These are phyloP conservation scores for Drosophila peninsularis DNA, from an alignment of 2,888 invertebrate genomes.

Conservation along the genomic window DNA sequence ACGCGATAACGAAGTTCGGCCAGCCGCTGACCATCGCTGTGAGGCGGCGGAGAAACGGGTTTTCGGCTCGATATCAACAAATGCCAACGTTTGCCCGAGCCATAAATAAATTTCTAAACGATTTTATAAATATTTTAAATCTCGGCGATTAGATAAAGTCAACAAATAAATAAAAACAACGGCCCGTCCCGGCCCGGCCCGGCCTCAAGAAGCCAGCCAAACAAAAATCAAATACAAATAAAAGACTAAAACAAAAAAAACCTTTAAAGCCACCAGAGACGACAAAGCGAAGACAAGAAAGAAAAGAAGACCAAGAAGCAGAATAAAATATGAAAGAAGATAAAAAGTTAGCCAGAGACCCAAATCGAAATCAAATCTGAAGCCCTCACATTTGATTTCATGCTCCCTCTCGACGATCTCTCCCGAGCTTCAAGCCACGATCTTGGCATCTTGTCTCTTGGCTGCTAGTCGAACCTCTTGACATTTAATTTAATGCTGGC, in stretches of 20 bases:
- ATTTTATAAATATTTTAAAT: conserved; percentile 81
- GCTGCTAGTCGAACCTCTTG: conserved; percentile 43
- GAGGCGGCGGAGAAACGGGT: conserved; percentile 59
- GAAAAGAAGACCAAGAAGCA: conserved; percentile 14
- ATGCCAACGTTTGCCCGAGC: conserved; percentile 71
- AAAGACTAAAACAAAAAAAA: conserved; percentile 25
- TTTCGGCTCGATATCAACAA: conserved; percentile 65
- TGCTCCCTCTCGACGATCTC: conserved; percentile 15
- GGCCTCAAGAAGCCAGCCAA: conserved; percentile 26
- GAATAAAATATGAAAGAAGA: conserved; percentile 22
- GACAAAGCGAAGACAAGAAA: conserved; percentile 22
- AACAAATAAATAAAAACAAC: conserved; percentile 81
- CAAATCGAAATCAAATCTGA: conserved; percentile 42
- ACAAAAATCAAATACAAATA: conserved; percentile 29
- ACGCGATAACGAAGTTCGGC: too few relatives aligned
- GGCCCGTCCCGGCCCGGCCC: conserved; percentile 49
- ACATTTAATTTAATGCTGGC: conserved; percentile 71
- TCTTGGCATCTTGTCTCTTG: conserved; percentile 2
- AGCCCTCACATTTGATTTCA: conserved; percentile 8
- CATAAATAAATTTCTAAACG: conserved; percentile 81
- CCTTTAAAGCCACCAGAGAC: conserved; percentile 27
- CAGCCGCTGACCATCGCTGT: too few relatives aligned
- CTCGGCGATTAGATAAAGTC: conserved; percentile 81
- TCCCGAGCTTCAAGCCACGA: neutral
- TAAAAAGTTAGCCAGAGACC: conserved; percentile 24